Conservation (phyloP, 2,113 vertebrate species). For the Thamnaconus septentrionalis region DNA sequence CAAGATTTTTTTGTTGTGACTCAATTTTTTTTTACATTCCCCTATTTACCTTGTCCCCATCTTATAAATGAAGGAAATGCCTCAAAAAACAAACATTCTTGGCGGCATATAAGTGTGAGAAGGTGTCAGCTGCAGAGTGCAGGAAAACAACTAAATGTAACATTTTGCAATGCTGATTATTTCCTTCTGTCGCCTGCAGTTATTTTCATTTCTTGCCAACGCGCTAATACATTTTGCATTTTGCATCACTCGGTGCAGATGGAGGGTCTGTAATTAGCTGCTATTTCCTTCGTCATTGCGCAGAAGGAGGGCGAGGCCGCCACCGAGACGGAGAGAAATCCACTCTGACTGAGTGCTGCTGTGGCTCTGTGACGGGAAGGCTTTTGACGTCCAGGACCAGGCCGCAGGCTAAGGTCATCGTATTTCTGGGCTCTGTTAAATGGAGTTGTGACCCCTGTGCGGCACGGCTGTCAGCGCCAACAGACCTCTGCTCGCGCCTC, state of each 20-base stretch:
- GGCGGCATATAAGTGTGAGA: no score
- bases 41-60: no score
- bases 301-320: constrained; percentile 28
- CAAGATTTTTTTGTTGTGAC: no score
- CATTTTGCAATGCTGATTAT: constrained; percentile 28
- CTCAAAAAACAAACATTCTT: no score
- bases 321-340: constrained; percentile 25
- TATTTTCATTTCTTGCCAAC: constrained; percentile 40
- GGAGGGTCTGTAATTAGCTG: constrained; percentile 49
- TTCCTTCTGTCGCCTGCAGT: constrained; percentile 33
- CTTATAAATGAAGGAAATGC: no score
- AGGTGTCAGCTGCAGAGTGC: no score
- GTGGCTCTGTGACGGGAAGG: constrained; percentile 27
- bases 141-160: constrained; percentile 15
- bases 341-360: constrained; percentile 11
- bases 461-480: constrained; percentile 38
- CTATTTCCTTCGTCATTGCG: constrained; percentile 40
- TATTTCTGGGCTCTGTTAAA: constrained; percentile 43
- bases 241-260: constrained; percentile 42
- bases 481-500: constrained; percentile 27
- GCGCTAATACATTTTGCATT: constrained; percentile 40
- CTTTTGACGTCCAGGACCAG: constrained; percentile 24
- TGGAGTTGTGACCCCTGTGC: constrained; percentile 31
- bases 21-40: no score
- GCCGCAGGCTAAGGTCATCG: constrained; percentile 30